phyloP scores from a whole-genome alignment of 2,797 vertebrate genomes.

The Ctenochaetus hawaiiensis region DNA sequence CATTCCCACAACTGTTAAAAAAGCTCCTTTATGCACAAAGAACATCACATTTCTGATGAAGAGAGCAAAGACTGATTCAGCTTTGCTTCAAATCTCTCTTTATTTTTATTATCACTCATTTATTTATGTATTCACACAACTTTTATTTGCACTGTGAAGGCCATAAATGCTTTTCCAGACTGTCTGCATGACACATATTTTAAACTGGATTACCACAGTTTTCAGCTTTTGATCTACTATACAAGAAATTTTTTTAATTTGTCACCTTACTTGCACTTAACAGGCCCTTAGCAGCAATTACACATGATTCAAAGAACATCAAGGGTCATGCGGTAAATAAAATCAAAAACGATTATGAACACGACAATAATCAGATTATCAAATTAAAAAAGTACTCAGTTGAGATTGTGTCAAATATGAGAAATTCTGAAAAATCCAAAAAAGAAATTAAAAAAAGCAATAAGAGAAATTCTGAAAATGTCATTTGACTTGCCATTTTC shows the following conservation, averaged over 20 bases:
- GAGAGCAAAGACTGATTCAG: background rate
- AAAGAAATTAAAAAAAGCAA: background rate
- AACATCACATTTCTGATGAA: background rate
- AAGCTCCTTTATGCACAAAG: background rate
- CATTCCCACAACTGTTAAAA: slow-evolving; percentile 23
- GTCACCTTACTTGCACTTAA: background rate
- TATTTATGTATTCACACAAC: background rate
- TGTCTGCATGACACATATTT: background rate
- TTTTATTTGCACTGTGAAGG: background rate
- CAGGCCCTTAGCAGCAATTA: background rate
- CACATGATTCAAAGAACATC: background rate
- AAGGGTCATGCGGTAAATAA: background rate
- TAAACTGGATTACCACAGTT: background rate
- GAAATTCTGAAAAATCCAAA: background rate
- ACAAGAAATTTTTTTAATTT: background rate
- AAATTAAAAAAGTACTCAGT: background rate
- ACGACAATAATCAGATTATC: background rate
- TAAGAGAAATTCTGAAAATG: background rate
- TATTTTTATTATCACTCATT: background rate
- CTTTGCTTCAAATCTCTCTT: background rate
- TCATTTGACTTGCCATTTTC: background rate
- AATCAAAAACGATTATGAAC: background rate
- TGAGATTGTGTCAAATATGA: background rate
- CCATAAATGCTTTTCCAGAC: background rate
- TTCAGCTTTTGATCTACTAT: background rate